phyloP scores from a whole-genome alignment of 2,113 vertebrate genomes.

The Saccopteryx leptura region DNA sequence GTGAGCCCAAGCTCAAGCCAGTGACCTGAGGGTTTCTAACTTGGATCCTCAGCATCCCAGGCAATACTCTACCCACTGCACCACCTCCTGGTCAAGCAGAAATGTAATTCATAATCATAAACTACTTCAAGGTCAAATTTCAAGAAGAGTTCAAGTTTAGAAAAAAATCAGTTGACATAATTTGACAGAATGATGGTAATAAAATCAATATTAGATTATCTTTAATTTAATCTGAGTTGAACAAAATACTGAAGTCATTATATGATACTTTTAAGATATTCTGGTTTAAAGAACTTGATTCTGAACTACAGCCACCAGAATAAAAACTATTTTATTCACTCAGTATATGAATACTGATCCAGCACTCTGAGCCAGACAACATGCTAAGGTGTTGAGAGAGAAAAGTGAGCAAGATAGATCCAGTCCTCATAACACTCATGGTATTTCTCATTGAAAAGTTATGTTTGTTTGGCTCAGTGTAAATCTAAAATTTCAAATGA shows the following conservation, averaged over 20 bases:
- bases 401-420: not conserved
- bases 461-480: not conserved
- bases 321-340: constrained; percentile 2
- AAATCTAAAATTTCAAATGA: constrained; percentile 5
- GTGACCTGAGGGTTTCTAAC: no score
- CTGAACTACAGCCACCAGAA: not conserved
- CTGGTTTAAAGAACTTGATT: not conserved
- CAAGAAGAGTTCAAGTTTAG: constrained; percentile 17
- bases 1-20: no score
- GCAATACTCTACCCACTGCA: no score
- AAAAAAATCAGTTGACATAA: not conserved
- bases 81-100: no score
- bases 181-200: not conserved
- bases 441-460: not conserved
- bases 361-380: not conserved
- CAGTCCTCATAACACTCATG: not conserved
- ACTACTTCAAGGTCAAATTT: constrained; percentile 28
- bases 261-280: not conserved
- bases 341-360: not conserved
- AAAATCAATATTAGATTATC: constrained; percentile 10
- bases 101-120: not conserved
- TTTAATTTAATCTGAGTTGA: constrained; percentile 34
- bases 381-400: not conserved
- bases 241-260: constrained; percentile 17
- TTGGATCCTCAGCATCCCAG: no score